A percentile compares a stretch with the other conserved stretches of the same genome.
Evolutionary conservation across 2,888 invertebrate genomes (phyloP).

Genomic region (Aspidiotus destructor): DNA sequence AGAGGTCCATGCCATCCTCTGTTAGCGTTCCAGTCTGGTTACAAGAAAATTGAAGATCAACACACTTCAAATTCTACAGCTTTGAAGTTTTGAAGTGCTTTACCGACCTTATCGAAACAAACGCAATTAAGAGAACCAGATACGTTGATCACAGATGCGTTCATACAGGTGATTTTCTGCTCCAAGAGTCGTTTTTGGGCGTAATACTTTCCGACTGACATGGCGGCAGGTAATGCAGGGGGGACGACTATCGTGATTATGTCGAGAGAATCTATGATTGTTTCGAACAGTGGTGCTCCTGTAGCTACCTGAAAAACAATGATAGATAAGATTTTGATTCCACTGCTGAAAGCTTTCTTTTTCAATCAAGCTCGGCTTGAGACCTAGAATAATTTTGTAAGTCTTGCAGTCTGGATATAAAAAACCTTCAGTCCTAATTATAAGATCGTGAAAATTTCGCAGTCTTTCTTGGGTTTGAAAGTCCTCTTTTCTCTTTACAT

Average conservation of each 20-base stretch:
- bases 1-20: constrained; percentile 77
- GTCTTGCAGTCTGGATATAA: too few relatives aligned
- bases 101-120: constrained; percentile 76
- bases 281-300: constrained; percentile 39
- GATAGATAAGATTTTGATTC: too few relatives aligned
- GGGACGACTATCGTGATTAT: constrained; percentile 90
- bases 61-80: background rate
- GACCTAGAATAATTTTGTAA: too few relatives aligned
- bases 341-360: too few relatives aligned
- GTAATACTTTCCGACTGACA: constrained; percentile 75
- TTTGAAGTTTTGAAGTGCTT: background rate
- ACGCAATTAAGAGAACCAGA: constrained; percentile 70
- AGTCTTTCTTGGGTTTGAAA: too few relatives aligned
- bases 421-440: too few relatives aligned
- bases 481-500: too few relatives aligned
- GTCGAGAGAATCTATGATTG: constrained; percentile 70
- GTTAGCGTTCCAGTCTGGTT: constrained; percentile 77
- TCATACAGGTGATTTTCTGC: constrained; percentile 66
- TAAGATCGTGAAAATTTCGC: too few relatives aligned
- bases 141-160: constrained; percentile 67
- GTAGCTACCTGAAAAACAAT: background rate
- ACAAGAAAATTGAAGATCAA: background rate
- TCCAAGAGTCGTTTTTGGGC: constrained; percentile 63
- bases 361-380: too few relatives aligned
- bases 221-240: constrained; percentile 81